phyloP scores from a whole-genome alignment of 1,140 invertebrate species.

The Dryas iulia region DNA sequence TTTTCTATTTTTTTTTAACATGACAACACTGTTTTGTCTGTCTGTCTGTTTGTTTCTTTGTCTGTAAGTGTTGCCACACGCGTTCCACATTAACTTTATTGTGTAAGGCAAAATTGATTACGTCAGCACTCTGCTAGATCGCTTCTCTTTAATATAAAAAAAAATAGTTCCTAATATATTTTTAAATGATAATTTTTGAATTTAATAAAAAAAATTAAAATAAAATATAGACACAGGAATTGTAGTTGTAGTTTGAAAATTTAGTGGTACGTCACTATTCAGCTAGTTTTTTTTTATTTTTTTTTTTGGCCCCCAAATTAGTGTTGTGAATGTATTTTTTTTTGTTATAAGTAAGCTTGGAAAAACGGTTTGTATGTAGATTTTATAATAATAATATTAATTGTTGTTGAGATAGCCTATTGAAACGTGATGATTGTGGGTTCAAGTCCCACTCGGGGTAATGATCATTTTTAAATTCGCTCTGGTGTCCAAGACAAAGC shows the following conservation, averaged over 20 bases:
- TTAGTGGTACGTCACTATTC: background rate
- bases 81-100: slow-evolving; percentile 21
- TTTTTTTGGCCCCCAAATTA: no score
- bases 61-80: slow-evolving; percentile 25
- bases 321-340: no score
- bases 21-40: background rate
- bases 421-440: no score
- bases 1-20: background rate
- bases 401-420: no score
- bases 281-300: slow-evolving; percentile 10
- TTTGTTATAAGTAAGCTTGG: no score
- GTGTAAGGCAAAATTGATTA: slow-evolving; percentile 43
- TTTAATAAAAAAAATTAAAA: slow-evolving; percentile 1
- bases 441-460: no score
- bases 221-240: slow-evolving; percentile 5
- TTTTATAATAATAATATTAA: no score
- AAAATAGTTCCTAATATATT: slow-evolving; percentile 57
- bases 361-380: no score
- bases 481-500: no score
- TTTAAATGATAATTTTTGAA: slow-evolving; percentile 26
- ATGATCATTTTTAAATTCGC: no score
- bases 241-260: background rate
- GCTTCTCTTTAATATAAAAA: slow-evolving; percentile 46
- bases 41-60: background rate
- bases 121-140: slow-evolving; percentile 44